These are phyloP conservation scores for Apteryx mantelli DNA, from an alignment of 2,113 vertebrate genomes.

Conservation along the genomic window DNA sequence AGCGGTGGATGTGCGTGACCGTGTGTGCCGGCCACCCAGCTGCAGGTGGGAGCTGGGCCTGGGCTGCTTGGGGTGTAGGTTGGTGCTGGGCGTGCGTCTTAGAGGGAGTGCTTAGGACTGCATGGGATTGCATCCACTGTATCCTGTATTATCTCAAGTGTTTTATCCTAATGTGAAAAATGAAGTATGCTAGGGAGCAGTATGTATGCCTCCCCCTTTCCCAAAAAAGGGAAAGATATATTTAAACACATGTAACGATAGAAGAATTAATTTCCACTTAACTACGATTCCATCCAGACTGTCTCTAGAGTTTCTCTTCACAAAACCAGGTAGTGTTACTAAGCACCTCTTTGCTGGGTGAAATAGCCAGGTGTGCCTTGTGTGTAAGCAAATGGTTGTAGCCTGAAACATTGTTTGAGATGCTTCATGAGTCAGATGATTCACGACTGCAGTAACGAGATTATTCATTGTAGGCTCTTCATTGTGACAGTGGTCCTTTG, in stretches of 20 bases:
- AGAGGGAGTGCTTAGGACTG: not conserved
- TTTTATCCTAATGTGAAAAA: not conserved
- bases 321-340: not conserved
- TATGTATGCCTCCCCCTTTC: not conserved
- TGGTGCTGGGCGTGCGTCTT: not conserved
- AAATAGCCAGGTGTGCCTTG: not conserved
- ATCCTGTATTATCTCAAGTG: not conserved
- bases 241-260: not conserved
- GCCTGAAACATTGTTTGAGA: not conserved
- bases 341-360: not conserved
- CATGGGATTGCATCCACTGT: rapidly evolving
- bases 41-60: too few species aligned
- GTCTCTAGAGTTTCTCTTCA: not conserved
- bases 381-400: not conserved
- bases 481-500: not conserved
- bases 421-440: not conserved
- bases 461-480: not conserved
- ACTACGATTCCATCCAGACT: not conserved
- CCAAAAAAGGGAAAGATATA: not conserved
- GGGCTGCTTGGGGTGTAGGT: not conserved
- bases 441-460: not conserved
- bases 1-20: rapidly evolving
- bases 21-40: not conserved
- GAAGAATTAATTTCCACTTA: not conserved
- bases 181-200: not conserved